These are phyloP conservation scores for Brachyalestes nurse DNA, from an alignment of 2,797 vertebrate genomes.

Conservation along the genomic window DNA sequence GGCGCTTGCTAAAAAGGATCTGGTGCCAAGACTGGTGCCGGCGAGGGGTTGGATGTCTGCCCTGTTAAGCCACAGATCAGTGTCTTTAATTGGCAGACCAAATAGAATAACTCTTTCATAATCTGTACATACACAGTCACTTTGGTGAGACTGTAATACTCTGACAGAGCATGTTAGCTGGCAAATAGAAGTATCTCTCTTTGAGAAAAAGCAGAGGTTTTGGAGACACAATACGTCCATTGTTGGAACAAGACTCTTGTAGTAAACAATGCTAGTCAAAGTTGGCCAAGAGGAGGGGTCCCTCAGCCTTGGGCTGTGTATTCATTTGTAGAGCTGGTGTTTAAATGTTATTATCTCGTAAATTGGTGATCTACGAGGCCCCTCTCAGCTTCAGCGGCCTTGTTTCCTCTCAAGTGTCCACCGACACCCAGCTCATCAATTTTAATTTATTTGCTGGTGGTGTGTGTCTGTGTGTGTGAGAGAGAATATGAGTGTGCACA, in stretches of 20 bases:
- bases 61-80: constrained; percentile 89
- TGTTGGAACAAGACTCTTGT: constrained; percentile 55
- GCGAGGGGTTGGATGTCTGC: constrained; percentile 86
- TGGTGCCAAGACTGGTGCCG: constrained; percentile 85
- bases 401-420: constrained; percentile 68
- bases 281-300: background rate
- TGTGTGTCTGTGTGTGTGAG: constrained; percentile 23
- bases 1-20: constrained; percentile 83
- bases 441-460: constrained; percentile 62
- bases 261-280: background rate
- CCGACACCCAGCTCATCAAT: constrained; percentile 66
- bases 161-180: constrained; percentile 70
- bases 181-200: constrained; percentile 65
- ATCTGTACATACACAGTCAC: constrained; percentile 76
- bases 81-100: constrained; percentile 89
- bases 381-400: constrained; percentile 57
- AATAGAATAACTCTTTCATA: constrained; percentile 89
- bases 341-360: constrained; percentile 70
- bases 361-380: constrained; percentile 63
- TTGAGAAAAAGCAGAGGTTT: constrained; percentile 54
- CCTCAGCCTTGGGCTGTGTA: constrained; percentile 62
- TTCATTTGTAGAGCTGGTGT: constrained; percentile 66
- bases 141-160: constrained; percentile 69
- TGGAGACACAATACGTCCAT: constrained; percentile 66
- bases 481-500: constrained; percentile 24